Percentiles rank a stretch among this genome's conserved stretches.
Conservation (phyloP, 2,113 vertebrate species). For the Buteo buteo region DNA sequence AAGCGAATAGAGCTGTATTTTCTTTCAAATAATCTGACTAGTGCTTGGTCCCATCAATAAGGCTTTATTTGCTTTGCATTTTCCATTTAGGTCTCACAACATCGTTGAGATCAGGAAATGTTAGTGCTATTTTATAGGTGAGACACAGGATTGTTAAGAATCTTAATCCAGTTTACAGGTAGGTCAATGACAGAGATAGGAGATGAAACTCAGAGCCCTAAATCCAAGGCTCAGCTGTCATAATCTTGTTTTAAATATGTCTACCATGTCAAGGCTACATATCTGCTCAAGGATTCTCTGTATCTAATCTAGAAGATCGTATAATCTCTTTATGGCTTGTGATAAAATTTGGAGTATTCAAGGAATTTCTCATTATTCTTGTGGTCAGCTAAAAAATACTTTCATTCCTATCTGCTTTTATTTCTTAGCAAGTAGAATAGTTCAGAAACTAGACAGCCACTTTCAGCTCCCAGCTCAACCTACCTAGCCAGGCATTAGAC, state of each 20-base stretch:
- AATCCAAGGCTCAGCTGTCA: background rate
- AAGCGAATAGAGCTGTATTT: background rate
- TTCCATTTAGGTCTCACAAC: background rate
- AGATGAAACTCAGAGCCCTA: background rate
- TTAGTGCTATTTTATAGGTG: background rate
- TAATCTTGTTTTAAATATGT: background rate
- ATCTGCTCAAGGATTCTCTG: background rate
- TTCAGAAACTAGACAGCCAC: background rate
- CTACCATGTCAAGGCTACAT: background rate
- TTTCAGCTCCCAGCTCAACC: background rate
- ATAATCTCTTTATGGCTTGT: background rate
- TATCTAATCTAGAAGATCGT: background rate
- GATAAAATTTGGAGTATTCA: background rate
- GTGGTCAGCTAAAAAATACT: background rate
- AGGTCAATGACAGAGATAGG: background rate
- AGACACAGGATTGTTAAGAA: background rate
- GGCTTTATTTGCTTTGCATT: background rate
- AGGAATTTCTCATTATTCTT: background rate
- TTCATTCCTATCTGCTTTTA: background rate
- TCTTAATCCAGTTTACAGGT: background rate
- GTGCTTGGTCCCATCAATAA: background rate
- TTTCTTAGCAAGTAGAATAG: background rate
- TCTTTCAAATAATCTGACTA: background rate
- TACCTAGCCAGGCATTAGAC: background rate
- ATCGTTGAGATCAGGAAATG: background rate